These are phyloP conservation scores for Merodon equestris DNA, from an alignment of 2,888 invertebrate genomes.

Conservation along the genomic window DNA sequence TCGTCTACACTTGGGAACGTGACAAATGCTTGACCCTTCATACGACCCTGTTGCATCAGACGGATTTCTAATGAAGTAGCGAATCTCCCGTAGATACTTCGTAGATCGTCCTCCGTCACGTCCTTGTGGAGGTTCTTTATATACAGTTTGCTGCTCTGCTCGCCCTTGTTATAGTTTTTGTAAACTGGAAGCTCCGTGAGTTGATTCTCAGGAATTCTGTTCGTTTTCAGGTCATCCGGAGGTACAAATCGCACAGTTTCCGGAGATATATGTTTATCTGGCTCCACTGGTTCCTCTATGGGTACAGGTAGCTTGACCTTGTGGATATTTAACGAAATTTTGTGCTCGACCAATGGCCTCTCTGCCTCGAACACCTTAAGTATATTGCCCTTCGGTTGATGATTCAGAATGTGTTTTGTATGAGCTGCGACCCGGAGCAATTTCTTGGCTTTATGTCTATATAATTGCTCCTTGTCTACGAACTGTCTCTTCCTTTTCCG, in stretches of 20 bases:
- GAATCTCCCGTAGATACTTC: conserved; percentile 87
- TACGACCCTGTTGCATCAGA: conserved; percentile 95
- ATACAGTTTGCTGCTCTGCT: conserved; percentile 91
- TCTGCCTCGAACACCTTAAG: conserved; percentile 55
- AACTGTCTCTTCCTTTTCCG: conserved; percentile 43
- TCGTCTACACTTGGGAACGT: conserved; percentile 78
- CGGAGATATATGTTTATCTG: background rate
- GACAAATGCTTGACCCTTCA: conserved; percentile 98
- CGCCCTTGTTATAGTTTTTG: conserved; percentile 91
- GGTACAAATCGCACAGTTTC: conserved; percentile 5
- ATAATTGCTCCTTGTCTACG: conserved; percentile 19
- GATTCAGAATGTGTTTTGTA: conserved; percentile 22
- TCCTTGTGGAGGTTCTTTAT: conserved; percentile 94
- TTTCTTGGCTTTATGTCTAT: conserved; percentile 46
- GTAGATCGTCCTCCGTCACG: conserved; percentile 86
- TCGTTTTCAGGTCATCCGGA: conserved; percentile 81
- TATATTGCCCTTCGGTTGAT: conserved; percentile 7
- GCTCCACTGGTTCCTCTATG: too few relatives aligned
- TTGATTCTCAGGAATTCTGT: conserved; percentile 86
- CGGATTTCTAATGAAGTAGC: conserved; percentile 83
- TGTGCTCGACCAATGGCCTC: conserved; percentile 43
- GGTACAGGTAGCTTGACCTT: conserved; percentile 30
- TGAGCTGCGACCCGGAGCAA: conserved; percentile 68
- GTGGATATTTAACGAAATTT: conserved; percentile 73
- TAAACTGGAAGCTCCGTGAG: conserved; percentile 88